Conservation (phyloP, 2,113 vertebrate species). For the Perccottus glenii region DNA sequence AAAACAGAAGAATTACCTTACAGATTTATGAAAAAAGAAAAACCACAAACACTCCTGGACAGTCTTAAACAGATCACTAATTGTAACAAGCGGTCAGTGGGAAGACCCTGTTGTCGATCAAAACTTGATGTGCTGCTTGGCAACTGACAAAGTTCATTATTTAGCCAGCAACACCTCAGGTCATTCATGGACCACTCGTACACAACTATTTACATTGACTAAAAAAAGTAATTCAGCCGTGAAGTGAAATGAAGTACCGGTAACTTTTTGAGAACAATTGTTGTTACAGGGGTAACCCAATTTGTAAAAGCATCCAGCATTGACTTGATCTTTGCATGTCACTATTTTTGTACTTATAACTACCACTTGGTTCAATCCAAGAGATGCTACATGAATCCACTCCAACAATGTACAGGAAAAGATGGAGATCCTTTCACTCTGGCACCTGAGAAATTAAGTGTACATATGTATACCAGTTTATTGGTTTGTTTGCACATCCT, state of each 20-base stretch:
- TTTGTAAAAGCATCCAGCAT: no score
- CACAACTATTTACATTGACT: no score
- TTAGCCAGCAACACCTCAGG: constrained; percentile 65
- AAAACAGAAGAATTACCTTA: constrained; percentile 38
- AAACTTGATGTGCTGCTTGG: constrained; percentile 74
- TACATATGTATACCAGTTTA: constrained; percentile 2
- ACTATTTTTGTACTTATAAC: no score
- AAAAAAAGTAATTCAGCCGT: no score
- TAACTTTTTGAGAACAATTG: no score
- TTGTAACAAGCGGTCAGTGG: constrained; percentile 76
- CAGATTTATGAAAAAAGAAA: constrained; percentile 52
- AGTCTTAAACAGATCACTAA: constrained; percentile 67
- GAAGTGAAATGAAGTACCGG: no score
- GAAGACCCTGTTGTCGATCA: constrained; percentile 75
- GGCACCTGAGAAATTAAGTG: neutral
- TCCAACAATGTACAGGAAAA: neutral
- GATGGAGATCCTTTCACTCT: neutral
- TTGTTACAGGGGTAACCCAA: no score
- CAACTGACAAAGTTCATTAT: constrained; percentile 76
- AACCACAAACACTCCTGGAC: constrained; percentile 10
- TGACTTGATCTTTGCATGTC: no score
- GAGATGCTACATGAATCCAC: neutral
- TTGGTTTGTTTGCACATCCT: neutral
- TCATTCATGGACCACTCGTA: constrained; percentile 17
- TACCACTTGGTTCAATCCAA: neutral